phyloP scores from a whole-genome alignment of 2,113 vertebrate species.

The Syngnathus floridae region DNA sequence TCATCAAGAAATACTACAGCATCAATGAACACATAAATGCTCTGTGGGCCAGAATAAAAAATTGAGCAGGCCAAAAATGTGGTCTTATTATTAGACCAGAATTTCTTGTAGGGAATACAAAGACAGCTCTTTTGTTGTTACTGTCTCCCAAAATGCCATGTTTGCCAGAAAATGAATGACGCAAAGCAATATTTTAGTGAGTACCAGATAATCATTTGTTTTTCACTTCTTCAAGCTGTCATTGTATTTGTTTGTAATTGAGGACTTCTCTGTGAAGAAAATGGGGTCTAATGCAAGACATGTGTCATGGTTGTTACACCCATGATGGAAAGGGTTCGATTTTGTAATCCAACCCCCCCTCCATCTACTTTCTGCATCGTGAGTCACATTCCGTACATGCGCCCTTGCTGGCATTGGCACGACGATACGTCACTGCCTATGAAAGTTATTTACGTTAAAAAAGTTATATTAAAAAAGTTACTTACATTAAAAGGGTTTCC shows the following conservation, averaged over 20 bases:
- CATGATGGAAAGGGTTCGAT: conserved; percentile 28
- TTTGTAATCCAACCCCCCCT: conserved; percentile 12
- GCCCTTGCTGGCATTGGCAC: neutral
- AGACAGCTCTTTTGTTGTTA: too few species aligned
- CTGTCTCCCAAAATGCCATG: too few species aligned
- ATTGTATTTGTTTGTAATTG: neutral
- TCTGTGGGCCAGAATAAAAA: too few species aligned
- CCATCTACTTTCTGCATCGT: conserved; percentile 5
- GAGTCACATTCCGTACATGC: neutral
- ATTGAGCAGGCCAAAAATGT: too few species aligned
- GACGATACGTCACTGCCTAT: neutral
- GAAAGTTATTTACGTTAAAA: neutral
- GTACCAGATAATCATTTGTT: neutral
- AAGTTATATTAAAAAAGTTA: neutral
- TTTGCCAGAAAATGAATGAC: neutral
- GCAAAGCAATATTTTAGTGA: neutral
- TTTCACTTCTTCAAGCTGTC: neutral
- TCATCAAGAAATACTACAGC: too few species aligned
- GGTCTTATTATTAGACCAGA: too few species aligned
- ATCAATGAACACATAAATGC: too few species aligned
- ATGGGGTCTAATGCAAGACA: neutral
- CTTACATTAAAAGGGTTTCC: neutral
- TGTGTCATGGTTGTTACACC: neutral
- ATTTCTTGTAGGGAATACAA: too few species aligned
- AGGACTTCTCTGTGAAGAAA: neutral